Base-by-base conservation (phyloP, 2,113 vertebrate species). In the Phylloscopus whistleri region DNA sequence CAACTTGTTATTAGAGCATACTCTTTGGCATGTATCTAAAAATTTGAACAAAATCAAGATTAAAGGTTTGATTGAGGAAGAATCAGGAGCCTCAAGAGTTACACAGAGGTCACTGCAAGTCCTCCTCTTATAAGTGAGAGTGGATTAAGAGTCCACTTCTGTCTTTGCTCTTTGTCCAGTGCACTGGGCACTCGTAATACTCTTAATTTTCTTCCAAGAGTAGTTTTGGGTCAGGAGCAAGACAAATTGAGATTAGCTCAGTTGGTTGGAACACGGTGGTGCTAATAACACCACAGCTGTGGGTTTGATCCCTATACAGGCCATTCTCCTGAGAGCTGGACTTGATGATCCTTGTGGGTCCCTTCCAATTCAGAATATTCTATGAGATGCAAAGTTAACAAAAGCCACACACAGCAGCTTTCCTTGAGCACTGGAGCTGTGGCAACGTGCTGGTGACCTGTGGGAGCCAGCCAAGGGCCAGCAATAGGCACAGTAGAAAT, bases 371-470 rank as follows among this genome's bases (percentile, higher is more conserved):
- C 48, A 62, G 64, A 70, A 70, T 16, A 70, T 46, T 46, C 39
- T 48, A 48, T 69, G 55, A 78, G 53, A 28, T 46, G 43, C 2
- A 7, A 69, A 33, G 51, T 55, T 73, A 88, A 53, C 37, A 73
- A 48, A 20, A 81, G 59, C 51, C 5, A 4, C 5, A 27, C 2
- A 10, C 0, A 0, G 68, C 28, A 64, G 53, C 31, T 75, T 67
- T 31, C 26, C 69, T 31, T 27, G 27, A 68, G 58, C 56, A 20
- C 51, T 59, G 59, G 35, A 74, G 77, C 39, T 69, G 44, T 20
- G 24, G 58, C 2, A 6, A 51, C 0, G 0, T 8, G 60, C 41
- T 46, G 9, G 33, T 26, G 60, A 59, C 37, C 75, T 5, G 1
- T 33, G 52, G 70, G 56, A 87, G 69, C 81, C 87, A 95, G 70